Conservation (phyloP, 2,888 invertebrate species). For the Dryobota labecula region DNA sequence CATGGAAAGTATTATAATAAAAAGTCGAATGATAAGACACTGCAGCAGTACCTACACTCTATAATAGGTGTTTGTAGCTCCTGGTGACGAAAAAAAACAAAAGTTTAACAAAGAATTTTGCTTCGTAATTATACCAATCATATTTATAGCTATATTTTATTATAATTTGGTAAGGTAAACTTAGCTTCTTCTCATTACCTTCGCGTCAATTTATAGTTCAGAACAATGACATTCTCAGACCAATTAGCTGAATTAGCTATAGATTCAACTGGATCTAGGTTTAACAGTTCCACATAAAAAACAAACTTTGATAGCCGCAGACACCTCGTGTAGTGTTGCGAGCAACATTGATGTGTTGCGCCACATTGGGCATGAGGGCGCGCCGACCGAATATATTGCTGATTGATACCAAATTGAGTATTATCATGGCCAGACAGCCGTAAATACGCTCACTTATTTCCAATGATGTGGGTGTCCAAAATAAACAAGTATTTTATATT, state of each 20-base stretch:
- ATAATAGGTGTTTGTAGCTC: neutral
- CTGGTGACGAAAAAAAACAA: neutral
- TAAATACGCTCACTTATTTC: constrained; percentile 37
- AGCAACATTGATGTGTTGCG: constrained; percentile 8
- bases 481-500: constrained; percentile 30
- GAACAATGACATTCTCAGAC: neutral
- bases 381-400: constrained; percentile 29
- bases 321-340: neutral
- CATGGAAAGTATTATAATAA: constrained; percentile 27
- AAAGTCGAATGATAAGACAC: neutral
- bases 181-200: neutral
- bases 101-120: neutral
- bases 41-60: neutral
- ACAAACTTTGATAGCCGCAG: constrained; percentile 12
- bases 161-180: no score
- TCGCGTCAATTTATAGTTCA: neutral
- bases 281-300: constrained; percentile 3
- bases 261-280: constrained; percentile 12
- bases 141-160: neutral
- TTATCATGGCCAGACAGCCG: constrained; percentile 41
- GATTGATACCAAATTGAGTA: constrained; percentile 49
- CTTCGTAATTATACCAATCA: neutral
- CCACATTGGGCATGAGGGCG: constrained; percentile 11
- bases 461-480: constrained; percentile 45
- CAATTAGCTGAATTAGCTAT: neutral